Base-by-base conservation (phyloP, 1,140 invertebrate genomes). In the Nebria ingens region DNA sequence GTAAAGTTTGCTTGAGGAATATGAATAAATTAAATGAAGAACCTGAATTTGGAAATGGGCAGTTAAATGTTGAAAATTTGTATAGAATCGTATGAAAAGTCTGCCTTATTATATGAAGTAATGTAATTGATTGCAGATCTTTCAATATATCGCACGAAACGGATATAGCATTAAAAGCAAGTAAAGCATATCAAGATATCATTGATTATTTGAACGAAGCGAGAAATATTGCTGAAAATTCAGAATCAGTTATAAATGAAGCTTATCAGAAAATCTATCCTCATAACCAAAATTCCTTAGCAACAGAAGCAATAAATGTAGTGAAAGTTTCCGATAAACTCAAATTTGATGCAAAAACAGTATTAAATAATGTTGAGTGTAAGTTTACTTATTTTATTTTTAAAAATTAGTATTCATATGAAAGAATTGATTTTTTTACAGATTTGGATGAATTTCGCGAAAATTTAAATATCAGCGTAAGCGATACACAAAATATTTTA, bases 141-240 rank as follows among this genome's bases (percentile, higher is more conserved):
- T 87, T 89, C 65, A 80, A 80, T 57, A 85, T 85, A 1, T 76
- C 80, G 25, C 75, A 79, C 34, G 78, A 81, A 52, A 82, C 87
- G 17, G 80, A 81, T 15, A 78, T 79, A 58, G 84, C 87, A 17
- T 69, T 91, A 22, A 78, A 81, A 62, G 89, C 89, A 1, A 91
- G 90, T 38, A 80, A 82, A 53, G 90, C 86, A 0, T 93, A 93
- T 68, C 77, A 87, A 61, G 83, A 83, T 60, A 93, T 96, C 52
- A 80, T 87, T 0, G 76, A 83, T 42, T 76, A 77, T 19, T 73
- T 92, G 11, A 64, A 73, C 15, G 72, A 73, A 22, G 87, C 89
- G 0, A 73, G 73, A 61, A 66, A 78, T 15, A 79, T 81, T 20
- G 86, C 86, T 0, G 65, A 73, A n/a, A 76, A 79, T 55, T 89